Base-by-base conservation (phyloP, 2,888 invertebrate genomes). In the Gortyna flavago region DNA sequence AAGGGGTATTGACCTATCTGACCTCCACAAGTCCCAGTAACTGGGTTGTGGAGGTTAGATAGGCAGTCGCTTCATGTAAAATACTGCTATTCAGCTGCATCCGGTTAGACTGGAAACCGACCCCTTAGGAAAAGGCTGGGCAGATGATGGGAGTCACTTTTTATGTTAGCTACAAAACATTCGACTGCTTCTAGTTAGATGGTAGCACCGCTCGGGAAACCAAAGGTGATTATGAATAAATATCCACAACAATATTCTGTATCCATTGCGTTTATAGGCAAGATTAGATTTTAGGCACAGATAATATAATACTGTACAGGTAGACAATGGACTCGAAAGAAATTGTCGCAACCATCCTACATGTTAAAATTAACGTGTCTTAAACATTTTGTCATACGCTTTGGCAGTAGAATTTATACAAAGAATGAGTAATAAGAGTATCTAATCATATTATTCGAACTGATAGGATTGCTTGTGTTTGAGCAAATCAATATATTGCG, bases 381-480 rank as follows among this genome's bases (percentile, higher is more conserved):
- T 38, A 54, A 79, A 79, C 21, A 51, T 35, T 41, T 70, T 68
- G 32, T 74, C 85, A 59, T 61, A 87, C 61, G 77, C 84, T 86
- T 87, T 84, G 85, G 87, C 76, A 79, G 81, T 81, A 84, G 73
- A 78, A 81, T 79, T 74, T 85, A 80, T 78, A 83, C 77, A 88
- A 83, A 76, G 74, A 84, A 84, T 85, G 82, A 57, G 25, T 54
- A 54, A 11, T 54, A 54, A 54, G 54, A 75, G 64, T 80, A 76
- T 71, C 77, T 84, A 83, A 88, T 81, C 59, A 74, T 72, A 71
- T 66, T 51, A 86, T 51, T 71, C 59, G 54, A 81, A 79, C 81
- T 80, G 59, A 80, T 75, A 66, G 4, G 91, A 94, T 95, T 95
- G 94, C 94, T 95, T 95, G 91, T 85, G 75, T 87, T 95, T 96